Base-by-base conservation (phyloP, 1,140 invertebrate genomes). In the Piezodorus guildinii region DNA sequence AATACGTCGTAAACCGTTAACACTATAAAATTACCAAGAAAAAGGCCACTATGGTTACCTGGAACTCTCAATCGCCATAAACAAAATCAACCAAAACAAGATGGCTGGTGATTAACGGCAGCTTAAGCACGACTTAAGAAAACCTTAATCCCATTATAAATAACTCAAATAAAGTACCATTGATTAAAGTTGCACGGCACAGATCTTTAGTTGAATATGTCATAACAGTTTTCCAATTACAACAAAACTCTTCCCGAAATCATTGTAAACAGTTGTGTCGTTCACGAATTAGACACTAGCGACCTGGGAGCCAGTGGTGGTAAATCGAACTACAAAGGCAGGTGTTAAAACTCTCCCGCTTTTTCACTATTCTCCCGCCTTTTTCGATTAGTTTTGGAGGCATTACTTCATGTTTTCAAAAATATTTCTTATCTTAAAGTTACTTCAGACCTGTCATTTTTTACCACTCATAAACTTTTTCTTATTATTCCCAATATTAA, bases 11-110 rank as follows among this genome's bases (percentile, higher is more conserved):
- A 39, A 39, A 39, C 34, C 9, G 34, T 39, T 39, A 39, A 39
- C 34, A 39, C 34, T 39, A 30, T 30, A 21, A 49, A 19, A 49
- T 19, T 49, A 49, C 46, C 16, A 49, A 21, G 46, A 49, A 49
- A 49, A 49, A 21, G 54, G 17, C 49, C 23, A 27, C 27, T 58
- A 21, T 21, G 54, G 25, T 58, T 58, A 58, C 54, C 54, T 58
- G 54, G 27, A 58, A 58, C 23, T 23, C 54, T 3, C 27, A 58
- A 12, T 58, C 54, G 54, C 54, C 54, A 58, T 58, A 58, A 58
- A 58, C 54, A 58, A 58, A 58, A 58, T 34, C 54, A 58, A 58
- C 54, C 27, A 27, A 58, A 58, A 58, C 54, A 58, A 58, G 27
- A 58, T 58, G 54, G 54, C 54, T 25, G 54, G 25, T 34, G 23